A percentile compares a stretch with the other conserved stretches of the same genome.
Conservation (phyloP, 2,797 vertebrate genomes). For the Podargus strigoides region DNA sequence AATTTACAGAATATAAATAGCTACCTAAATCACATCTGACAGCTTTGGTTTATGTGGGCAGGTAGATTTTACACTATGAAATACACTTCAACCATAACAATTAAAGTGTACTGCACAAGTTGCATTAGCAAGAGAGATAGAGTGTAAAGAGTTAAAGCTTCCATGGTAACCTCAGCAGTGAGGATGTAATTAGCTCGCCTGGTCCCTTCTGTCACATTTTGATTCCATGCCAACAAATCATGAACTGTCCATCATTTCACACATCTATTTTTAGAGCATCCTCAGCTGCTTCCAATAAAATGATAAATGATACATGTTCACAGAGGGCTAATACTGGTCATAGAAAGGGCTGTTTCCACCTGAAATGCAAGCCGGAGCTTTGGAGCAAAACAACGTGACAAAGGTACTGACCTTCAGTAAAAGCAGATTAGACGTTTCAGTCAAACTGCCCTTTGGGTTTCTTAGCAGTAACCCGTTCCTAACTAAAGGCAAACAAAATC, state of each 20-base stretch:
- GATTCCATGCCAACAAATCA: slow-evolving; percentile 71
- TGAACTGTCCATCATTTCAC: slow-evolving; percentile 66
- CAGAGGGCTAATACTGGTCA: slow-evolving; percentile 13
- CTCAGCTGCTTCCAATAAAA: slow-evolving; percentile 78
- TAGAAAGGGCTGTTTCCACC: not conserved
- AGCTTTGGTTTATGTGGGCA: slow-evolving; percentile 51
- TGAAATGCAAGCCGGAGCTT: not conserved
- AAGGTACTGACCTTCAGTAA: slow-evolving; percentile 13
- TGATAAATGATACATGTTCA: slow-evolving; percentile 69
- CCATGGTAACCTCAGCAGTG: slow-evolving; percentile 71
- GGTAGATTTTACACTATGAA: slow-evolving; percentile 61
- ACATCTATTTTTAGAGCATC: slow-evolving; percentile 81
- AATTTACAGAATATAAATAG: slow-evolving; percentile 41
- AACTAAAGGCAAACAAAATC: not conserved
- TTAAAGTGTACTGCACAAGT: slow-evolving; percentile 49
- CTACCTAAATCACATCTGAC: slow-evolving; percentile 62
- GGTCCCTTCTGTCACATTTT: slow-evolving; percentile 53
- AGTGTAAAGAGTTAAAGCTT: slow-evolving; percentile 54
- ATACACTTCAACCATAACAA: slow-evolving; percentile 66
- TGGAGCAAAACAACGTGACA: not conserved
- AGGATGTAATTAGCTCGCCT: slow-evolving; percentile 56
- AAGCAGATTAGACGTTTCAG: not conserved
- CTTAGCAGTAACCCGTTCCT: not conserved
- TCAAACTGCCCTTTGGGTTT: slow-evolving; percentile 6
- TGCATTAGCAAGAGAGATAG: not conserved